These are phyloP conservation scores for Chelonus insularis DNA, from an alignment of 1,140 invertebrate genomes.

Conservation along the genomic window DNA sequence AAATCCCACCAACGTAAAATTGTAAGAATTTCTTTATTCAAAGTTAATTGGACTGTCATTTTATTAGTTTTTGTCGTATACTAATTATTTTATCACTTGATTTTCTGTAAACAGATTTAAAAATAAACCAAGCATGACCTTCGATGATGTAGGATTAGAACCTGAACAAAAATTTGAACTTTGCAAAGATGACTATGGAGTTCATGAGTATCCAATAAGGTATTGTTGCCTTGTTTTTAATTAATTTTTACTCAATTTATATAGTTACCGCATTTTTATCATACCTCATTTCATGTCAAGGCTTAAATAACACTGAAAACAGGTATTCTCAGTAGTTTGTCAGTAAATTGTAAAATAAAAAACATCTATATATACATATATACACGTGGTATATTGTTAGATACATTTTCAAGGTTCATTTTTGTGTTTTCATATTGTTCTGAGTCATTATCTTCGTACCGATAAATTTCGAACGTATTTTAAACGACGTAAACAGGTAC, in stretches of 20 bases:
- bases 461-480: no score
- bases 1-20: conserved; percentile 81
- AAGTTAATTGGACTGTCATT: neutral
- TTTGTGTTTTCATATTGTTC: no score
- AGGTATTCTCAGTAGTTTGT: no score
- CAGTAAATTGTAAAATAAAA: neutral
- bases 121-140: conserved; percentile 90
- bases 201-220: conserved; percentile 88
- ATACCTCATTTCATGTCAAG: conserved; percentile 17
- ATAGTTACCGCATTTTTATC: no score
- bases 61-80: neutral
- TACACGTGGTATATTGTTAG: no score
- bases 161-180: conserved; percentile 93
- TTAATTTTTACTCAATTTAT: no score
- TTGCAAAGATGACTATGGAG: conserved; percentile 74
- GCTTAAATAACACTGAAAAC: neutral
- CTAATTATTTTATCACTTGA: conserved; percentile 7
- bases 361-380: neutral
- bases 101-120: conserved; percentile 72
- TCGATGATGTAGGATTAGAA: conserved; percentile 76
- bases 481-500: no score
- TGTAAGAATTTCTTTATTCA: conserved; percentile 68
- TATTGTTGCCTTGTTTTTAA: conserved; percentile 55
- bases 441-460: no score
- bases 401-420: no score